phyloP scores from a whole-genome alignment of 1,140 invertebrate genomes.

The Lanistes nyassanus region DNA sequence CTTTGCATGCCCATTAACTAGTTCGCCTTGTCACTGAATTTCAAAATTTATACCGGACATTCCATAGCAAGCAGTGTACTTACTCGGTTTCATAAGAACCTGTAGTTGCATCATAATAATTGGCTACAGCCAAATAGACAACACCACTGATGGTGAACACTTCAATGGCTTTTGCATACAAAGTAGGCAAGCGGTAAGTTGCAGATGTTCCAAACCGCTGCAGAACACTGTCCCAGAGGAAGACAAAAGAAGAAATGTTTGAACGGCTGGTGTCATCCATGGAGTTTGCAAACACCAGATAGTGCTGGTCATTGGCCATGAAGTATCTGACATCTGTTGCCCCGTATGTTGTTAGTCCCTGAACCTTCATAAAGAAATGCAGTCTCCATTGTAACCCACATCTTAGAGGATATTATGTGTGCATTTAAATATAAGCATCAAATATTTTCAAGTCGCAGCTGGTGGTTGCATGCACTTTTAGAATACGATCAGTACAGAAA shows the following conservation, averaged over 20 bases:
- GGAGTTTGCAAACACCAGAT: constrained; percentile 55
- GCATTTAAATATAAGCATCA: no score
- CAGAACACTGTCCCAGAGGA: constrained; percentile 46
- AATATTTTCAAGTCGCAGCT: no score
- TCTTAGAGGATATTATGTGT: no score
- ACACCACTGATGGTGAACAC: constrained; percentile 47
- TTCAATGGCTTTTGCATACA: constrained; percentile 46
- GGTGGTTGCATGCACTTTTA: not conserved
- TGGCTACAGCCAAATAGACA: constrained; percentile 55
- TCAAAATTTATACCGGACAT: not conserved
- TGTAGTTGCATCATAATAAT: constrained; percentile 47
- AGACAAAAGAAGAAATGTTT: constrained; percentile 45
- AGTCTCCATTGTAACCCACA: no score
- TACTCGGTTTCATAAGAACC: constrained; percentile 48
- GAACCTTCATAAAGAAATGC: constrained; percentile 43
- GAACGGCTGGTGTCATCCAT: constrained; percentile 52
- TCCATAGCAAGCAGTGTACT: constrained; percentile 5
- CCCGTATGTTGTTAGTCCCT: constrained; percentile 54
- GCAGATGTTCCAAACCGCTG: constrained; percentile 43
- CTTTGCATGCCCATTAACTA: no score
- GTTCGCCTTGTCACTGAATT: no score
- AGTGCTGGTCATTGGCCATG: constrained; percentile 35
- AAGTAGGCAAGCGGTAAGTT: constrained; percentile 43
- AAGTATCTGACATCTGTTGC: constrained; percentile 53
- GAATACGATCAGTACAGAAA: not conserved